Conservation (phyloP, 2,113 vertebrate genomes). For the Cephalopterus ornatus region DNA sequence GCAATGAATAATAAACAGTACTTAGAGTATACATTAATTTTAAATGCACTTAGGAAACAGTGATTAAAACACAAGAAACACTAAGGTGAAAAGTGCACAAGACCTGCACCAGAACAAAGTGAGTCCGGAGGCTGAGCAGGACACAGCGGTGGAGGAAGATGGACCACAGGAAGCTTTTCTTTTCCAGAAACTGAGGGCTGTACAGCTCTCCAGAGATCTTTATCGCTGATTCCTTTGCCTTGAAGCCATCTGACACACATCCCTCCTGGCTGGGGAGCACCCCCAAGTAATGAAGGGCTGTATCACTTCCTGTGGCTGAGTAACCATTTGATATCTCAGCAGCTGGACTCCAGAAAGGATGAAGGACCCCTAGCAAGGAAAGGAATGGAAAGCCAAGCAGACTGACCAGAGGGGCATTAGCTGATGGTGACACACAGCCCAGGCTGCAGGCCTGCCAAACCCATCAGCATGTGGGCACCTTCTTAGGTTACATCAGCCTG, state of each 20-base stretch:
- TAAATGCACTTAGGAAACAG: neutral
- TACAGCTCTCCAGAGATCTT: neutral
- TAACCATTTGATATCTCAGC: neutral
- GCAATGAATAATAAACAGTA: neutral
- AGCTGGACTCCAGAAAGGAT: neutral
- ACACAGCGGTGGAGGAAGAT: neutral
- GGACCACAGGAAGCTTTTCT: neutral
- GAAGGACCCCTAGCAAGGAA: neutral
- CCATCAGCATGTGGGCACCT: neutral
- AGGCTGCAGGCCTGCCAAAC: neutral
- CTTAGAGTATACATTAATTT: neutral
- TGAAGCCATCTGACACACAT: neutral
- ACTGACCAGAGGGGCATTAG: neutral
- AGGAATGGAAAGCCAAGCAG: neutral
- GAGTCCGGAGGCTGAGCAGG: neutral
- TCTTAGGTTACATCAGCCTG: neutral
- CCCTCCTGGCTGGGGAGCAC: neutral
- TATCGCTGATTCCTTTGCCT: neutral
- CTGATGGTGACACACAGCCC: neutral
- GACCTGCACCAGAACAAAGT: neutral
- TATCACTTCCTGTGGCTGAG: neutral
- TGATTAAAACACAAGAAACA: neutral
- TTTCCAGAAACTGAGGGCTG: neutral
- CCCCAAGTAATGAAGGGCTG: neutral
- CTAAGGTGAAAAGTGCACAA: neutral